Evolutionary conservation across 64 coral and sea anemone genomes (phyloP).

Genomic region (Cladopsammia gracilis): DNA sequence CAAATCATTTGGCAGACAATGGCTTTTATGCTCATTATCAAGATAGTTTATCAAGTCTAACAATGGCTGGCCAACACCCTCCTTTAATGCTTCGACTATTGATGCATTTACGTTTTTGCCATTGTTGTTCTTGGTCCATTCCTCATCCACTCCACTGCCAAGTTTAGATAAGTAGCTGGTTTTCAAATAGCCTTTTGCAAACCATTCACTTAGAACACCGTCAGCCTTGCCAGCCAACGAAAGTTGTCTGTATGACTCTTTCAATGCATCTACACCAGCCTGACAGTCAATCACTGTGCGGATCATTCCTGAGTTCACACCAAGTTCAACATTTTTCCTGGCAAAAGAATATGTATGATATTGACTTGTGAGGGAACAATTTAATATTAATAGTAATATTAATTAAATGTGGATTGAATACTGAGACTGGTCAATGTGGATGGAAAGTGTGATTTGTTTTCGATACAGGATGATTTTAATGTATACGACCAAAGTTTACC

Average conservation of each 20-base stretch:
- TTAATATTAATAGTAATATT: no score
- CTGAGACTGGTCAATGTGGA: no score
- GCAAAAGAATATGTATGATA: not conserved
- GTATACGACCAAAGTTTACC: not conserved
- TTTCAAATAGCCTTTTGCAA: conserved; percentile 51
- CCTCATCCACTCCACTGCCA: conserved; percentile 62
- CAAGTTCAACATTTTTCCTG: conserved; percentile 82
- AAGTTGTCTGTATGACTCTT: conserved; percentile 52
- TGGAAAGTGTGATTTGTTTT: no score
- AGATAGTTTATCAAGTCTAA: conserved; percentile 82
- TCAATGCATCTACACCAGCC: conserved; percentile 91
- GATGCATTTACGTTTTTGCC: conserved; percentile 78
- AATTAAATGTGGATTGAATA: no score
- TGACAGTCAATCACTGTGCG: conserved; percentile 79
- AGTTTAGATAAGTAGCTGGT: conserved; percentile 46
- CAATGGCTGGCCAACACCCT: conserved; percentile 81
- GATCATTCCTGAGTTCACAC: conserved; percentile 88
- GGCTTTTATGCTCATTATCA: conserved; percentile 77
- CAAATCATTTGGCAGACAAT: conserved; percentile 65
- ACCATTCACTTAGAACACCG: conserved; percentile 69
- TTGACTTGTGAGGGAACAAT: no score
- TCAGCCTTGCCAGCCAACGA: conserved; percentile 32
- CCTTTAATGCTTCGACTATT: conserved; percentile 59
- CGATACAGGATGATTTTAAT: no score
- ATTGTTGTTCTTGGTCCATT: conserved; percentile 52